Conservation (phyloP, 2,888 invertebrate species). For the Crossocerus cetratus region DNA sequence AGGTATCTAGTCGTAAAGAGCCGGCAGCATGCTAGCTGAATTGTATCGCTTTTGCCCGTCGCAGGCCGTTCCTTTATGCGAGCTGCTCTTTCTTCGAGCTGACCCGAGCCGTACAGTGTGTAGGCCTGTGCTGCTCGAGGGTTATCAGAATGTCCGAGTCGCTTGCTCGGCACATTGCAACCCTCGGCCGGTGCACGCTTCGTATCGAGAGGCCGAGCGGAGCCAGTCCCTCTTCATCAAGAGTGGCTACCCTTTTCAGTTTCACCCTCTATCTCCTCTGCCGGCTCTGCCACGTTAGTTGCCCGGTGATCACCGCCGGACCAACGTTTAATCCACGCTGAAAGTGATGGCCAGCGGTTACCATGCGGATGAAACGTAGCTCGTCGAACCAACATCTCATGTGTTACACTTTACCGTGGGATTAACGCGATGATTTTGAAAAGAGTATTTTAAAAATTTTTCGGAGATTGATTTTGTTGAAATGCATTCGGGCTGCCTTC, state of each 20-base stretch:
- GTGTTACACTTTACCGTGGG: too few species aligned
- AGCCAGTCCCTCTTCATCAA: not conserved
- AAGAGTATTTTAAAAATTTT: too few species aligned
- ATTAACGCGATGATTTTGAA: too few species aligned
- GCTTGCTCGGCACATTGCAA: slow-evolving; percentile 42
- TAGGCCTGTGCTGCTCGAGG: slow-evolving; percentile 2
- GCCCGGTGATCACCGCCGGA: not conserved
- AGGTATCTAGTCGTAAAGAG: slow-evolving; percentile 34
- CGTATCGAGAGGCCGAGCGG: too few species aligned
- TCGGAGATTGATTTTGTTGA: too few species aligned
- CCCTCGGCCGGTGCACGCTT: not conserved
- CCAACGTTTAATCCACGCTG: not conserved
- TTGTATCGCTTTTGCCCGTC: slow-evolving; percentile 50
- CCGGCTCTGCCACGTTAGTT: too few species aligned
- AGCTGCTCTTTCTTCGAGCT: slow-evolving; percentile 29
- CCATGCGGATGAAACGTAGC: too few species aligned
- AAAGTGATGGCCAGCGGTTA: too few species aligned
- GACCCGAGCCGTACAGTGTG: not conserved
- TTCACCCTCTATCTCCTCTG: too few species aligned
- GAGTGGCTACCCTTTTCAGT: not conserved
- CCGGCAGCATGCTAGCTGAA: slow-evolving; percentile 41
- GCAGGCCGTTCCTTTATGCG: slow-evolving; percentile 39
- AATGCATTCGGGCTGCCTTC: too few species aligned
- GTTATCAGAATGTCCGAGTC: slow-evolving; percentile 54
- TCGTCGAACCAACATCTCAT: too few species aligned